These are phyloP conservation scores for Liolophura sinensis DNA, from an alignment of 1,140 invertebrate species.

Conservation along the genomic window DNA sequence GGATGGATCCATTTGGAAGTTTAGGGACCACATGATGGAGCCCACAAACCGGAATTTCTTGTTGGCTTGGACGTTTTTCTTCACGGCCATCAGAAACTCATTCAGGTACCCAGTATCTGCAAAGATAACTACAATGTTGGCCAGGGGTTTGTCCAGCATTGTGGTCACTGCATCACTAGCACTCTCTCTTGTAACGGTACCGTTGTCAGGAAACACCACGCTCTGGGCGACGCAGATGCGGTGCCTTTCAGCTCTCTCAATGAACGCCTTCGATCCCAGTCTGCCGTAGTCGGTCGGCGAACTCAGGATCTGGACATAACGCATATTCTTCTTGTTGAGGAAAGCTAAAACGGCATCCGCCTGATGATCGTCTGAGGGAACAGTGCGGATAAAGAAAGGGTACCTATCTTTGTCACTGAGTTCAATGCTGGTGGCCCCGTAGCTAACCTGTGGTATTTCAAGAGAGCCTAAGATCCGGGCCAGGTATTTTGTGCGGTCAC, in stretches of 20 bases:
- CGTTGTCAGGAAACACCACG: constrained; percentile 33
- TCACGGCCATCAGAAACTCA: constrained; percentile 36
- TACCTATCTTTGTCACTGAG: constrained; percentile 75
- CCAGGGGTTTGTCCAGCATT: constrained; percentile 41
- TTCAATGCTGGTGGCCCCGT: constrained; percentile 75
- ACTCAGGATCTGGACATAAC: constrained; percentile 48
- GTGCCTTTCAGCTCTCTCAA: constrained; percentile 15
- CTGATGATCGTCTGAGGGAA: constrained; percentile 80
- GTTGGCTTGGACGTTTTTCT: constrained; percentile 22
- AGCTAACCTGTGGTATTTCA: constrained; percentile 78
- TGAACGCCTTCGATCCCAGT: constrained; percentile 29
- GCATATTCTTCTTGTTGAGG: constrained; percentile 37
- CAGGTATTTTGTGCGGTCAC: constrained; percentile 44
- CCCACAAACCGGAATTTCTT: constrained; percentile 45
- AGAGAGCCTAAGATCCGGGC: constrained; percentile 61
- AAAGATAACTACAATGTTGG: constrained; percentile 47
- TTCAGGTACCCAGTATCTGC: constrained; percentile 35
- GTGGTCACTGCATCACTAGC: constrained; percentile 36
- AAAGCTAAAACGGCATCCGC: constrained; percentile 68
- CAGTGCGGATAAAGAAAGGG: constrained; percentile 78
- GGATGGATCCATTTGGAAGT: constrained; percentile 28
- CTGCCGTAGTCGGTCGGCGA: constrained; percentile 36
- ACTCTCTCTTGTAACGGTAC: constrained; percentile 34
- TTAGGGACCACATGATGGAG: constrained; percentile 45
- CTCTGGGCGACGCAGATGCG: constrained; percentile 49